Evolutionary conservation across 2,113 vertebrate genomes (phyloP).

Genomic region (Spilogale gracilis): DNA sequence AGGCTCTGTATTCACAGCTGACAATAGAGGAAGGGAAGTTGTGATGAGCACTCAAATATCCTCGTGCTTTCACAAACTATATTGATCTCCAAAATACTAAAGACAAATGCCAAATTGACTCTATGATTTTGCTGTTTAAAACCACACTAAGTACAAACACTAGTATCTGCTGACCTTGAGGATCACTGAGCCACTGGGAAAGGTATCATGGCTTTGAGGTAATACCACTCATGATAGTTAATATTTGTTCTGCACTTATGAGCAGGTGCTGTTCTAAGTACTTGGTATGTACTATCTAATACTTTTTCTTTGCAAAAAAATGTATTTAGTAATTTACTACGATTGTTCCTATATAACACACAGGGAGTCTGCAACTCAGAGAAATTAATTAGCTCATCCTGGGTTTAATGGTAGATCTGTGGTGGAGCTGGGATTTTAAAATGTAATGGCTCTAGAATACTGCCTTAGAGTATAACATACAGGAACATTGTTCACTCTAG

Average conservation of each 20-base stretch:
- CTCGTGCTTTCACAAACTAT: not conserved
- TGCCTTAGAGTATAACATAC: not conserved
- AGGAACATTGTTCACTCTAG: not conserved
- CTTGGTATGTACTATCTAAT: not conserved
- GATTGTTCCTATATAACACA: not conserved
- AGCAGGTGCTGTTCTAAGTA: not conserved
- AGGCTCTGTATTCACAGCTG: not conserved
- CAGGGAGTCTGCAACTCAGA: not conserved
- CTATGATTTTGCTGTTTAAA: not conserved
- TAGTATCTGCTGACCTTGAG: not conserved
- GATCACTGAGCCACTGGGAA: not conserved
- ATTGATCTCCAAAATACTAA: not conserved
- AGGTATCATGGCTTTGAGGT: not conserved
- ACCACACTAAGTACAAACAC: not conserved
- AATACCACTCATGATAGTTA: not conserved
- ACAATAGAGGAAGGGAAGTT: not conserved
- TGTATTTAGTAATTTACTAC: not conserved
- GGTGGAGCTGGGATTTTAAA: not conserved
- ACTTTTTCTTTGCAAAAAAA: not conserved
- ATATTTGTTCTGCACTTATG: not conserved
- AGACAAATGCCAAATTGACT: not conserved
- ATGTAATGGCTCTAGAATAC: not conserved
- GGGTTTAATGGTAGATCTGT: not conserved
- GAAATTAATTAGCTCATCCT: not conserved
- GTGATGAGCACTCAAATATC: not conserved